These are phyloP conservation scores for Drosophila stalkeri DNA, from an alignment of 2,888 invertebrate genomes.

Conservation along the genomic window DNA sequence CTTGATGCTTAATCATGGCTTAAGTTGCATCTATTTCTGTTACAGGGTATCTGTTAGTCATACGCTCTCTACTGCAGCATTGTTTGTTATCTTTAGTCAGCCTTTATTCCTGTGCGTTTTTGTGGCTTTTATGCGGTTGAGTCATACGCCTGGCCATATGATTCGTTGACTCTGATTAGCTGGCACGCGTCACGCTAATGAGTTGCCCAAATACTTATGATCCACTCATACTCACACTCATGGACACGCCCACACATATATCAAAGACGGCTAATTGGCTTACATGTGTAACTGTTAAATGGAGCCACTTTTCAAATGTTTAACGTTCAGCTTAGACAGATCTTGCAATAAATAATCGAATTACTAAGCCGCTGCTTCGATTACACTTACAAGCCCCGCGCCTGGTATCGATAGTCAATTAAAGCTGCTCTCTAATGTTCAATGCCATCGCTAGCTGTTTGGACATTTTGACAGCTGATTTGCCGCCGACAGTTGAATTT, in stretches of 20 bases:
- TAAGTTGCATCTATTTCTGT: neutral
- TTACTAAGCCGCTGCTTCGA: constrained; percentile 33
- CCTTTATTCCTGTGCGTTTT: constrained; percentile 38
- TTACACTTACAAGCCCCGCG: constrained; percentile 23
- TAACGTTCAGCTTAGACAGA: constrained; percentile 7
- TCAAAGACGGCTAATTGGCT: constrained; percentile 11
- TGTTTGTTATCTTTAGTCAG: constrained; percentile 3
- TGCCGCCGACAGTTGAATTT: constrained; percentile 30
- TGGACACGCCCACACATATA: neutral
- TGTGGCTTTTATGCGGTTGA: constrained; percentile 53
- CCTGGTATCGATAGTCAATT: constrained; percentile 42
- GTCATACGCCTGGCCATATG: constrained; percentile 43
- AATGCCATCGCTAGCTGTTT: constrained; percentile 44
- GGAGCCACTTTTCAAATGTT: constrained; percentile 3
- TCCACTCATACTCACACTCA: constrained; percentile 8
- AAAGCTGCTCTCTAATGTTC: constrained; percentile 13
- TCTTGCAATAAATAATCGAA: constrained; percentile 26
- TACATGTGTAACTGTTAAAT: constrained; percentile 8
- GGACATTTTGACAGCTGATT: constrained; percentile 53
- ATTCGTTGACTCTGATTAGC: constrained; percentile 69
- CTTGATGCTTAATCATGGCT: no score
- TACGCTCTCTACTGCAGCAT: neutral
- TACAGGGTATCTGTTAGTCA: neutral
- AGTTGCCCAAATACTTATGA: constrained; percentile 41
- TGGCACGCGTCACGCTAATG: constrained; percentile 76